Conservation (phyloP, 2,888 invertebrate genomes). For the Neoaliturus tenellus region DNA sequence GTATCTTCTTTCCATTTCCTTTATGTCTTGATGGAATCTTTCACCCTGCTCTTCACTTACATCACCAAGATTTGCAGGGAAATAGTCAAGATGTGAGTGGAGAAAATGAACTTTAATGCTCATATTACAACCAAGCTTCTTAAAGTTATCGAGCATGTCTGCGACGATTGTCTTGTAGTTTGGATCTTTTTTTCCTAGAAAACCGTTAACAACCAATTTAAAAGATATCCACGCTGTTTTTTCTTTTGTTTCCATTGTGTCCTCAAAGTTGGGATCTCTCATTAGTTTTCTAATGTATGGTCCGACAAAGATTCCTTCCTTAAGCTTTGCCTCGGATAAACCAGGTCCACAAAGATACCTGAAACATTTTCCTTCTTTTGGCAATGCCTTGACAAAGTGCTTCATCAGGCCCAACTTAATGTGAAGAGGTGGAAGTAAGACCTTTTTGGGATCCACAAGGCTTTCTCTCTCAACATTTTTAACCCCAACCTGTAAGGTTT, state of each 20-base stretch:
- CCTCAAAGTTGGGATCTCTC: constrained; percentile 61
- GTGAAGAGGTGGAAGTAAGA: constrained; percentile 65
- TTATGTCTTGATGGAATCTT: constrained; percentile 70
- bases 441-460: constrained; percentile 58
- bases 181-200: constrained; percentile 58
- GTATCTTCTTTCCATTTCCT: constrained; percentile 68
- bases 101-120: constrained; percentile 70
- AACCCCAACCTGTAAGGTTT: constrained; percentile 53
- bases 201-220: constrained; percentile 55
- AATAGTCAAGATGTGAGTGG: constrained; percentile 69
- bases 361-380: constrained; percentile 61
- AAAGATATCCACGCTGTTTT: constrained; percentile 62
- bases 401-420: constrained; percentile 68
- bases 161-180: constrained; percentile 58
- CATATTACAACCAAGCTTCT: constrained; percentile 68
- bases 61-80: constrained; percentile 69
- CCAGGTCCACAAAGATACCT: constrained; percentile 60
- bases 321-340: constrained; percentile 62
- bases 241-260: constrained; percentile 61
- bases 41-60: constrained; percentile 70
- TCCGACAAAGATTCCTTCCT: constrained; percentile 64
- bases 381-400: constrained; percentile 65
- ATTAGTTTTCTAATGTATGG: constrained; percentile 64
- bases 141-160: constrained; percentile 58
- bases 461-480: constrained; percentile 57